Evolutionary conservation across 1,140 invertebrate species (phyloP), one percentile per base, ranked within the genome.

Genomic region (Octopus bimaculoides): DNA sequence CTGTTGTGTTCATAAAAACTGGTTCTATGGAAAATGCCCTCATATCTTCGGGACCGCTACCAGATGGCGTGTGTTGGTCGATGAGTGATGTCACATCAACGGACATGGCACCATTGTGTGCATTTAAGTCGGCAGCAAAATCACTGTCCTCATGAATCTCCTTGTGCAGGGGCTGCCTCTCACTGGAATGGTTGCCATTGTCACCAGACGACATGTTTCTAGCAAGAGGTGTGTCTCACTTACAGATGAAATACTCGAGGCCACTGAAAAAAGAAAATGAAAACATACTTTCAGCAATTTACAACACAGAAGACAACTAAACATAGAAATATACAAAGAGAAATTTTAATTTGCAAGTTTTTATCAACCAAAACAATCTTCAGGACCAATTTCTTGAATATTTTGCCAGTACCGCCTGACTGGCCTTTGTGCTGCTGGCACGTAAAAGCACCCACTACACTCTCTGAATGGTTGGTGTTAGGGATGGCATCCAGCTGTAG

Each of bases 11-110:
- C 14, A 78, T 79, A 61, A 86, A 82, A 14, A 83, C 78, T 10
- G 85, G 81, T n/a, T 86, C 86, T 14, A 79, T 53, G n/a, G 81
- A 75, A 69, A 85, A 87, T n/a, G 83, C 77, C 6, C 73, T 77
- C 74, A 80, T 81, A 54, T 81, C 83, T 77, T 84, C 61, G 5
- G 54, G 6, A 0, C 82, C 56, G 77, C 61, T 55, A 80, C 78
- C 54, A 14, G 73, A 5, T 14, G 41, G 10, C 12, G 26, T 78
- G 17, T 80, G 75, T 41, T 82, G 77, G 52, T 82, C 78, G 26
- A 84, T 84, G 56, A 85, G 79, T 2, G 84, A 85, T 14, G 75
- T 73, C 7, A 77, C 77, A 54, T 81, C 80, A 66, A 53, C 74
- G 26, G 66, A 71, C 20, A 73, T 69, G 20, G 53, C 53, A 9